A percentile compares a stretch with the other conserved stretches of the same genome.
Evolutionary conservation across 2,888 invertebrate genomes (phyloP).

Genomic region (Punctoribates punctum): DNA sequence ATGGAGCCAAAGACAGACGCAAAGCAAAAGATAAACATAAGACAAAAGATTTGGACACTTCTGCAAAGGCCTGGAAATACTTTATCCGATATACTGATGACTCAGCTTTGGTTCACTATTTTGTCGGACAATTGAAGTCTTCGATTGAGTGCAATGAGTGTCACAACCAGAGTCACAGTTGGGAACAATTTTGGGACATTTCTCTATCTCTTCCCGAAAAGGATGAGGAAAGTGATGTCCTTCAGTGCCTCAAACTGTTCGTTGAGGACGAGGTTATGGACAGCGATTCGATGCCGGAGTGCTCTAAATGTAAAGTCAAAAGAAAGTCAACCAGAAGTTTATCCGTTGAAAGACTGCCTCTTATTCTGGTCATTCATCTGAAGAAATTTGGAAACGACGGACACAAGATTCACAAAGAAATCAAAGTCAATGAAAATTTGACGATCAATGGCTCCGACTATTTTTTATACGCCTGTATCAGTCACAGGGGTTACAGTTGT

Average conservation of each 20-base stretch:
- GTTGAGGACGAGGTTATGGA: slow-evolving; percentile 86
- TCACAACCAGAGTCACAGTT: slow-evolving; percentile 82
- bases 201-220: slow-evolving; percentile 73
- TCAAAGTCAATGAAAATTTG: slow-evolving; percentile 37
- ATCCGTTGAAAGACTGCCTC: not conserved
- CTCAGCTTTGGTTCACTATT: slow-evolving; percentile 63
- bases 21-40: not conserved
- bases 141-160: slow-evolving; percentile 83
- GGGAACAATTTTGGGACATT: slow-evolving; percentile 94
- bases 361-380: slow-evolving; percentile 35
- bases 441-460: slow-evolving; percentile 21
- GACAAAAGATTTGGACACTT: slow-evolving; percentile 13
- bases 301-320: not conserved
- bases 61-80: slow-evolving; percentile 39
- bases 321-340: not conserved
- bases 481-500: slow-evolving; percentile 87
- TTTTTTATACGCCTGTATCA: slow-evolving; percentile 62
- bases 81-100: slow-evolving; percentile 42
- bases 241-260: slow-evolving; percentile 42
- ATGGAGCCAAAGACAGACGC: slow-evolving; percentile 68
- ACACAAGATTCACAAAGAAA: slow-evolving; percentile 38
- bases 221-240: slow-evolving; percentile 8
- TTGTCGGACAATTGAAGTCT: slow-evolving; percentile 89
- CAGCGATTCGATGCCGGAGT: slow-evolving; percentile 56
- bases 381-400: slow-evolving; percentile 45